Base-by-base conservation (phyloP, 2,797 vertebrate species). In the Neoniphon sammara region DNA sequence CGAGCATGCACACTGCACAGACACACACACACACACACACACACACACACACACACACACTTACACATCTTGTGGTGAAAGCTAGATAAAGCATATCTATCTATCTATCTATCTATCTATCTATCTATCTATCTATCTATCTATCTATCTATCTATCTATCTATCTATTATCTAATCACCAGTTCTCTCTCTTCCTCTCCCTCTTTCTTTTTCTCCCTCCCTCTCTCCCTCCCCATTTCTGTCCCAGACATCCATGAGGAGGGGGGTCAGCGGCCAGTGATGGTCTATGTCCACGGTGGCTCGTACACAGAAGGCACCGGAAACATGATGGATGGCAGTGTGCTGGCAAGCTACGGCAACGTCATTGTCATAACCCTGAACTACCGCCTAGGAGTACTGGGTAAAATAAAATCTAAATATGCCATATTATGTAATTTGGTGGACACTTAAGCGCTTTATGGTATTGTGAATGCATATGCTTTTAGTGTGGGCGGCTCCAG, bases 261-360 rank as follows among this genome's bases (percentile, higher is more conserved):
- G 74, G 95, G 94, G 63, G 95, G 93, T 60, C 95, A 94, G 89
- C 95, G 96, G 81, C 97, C 97, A 0, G 97, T 98, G 39, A 98
- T 98, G 97, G 97, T 99, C 36, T 99, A 97, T 7, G 96, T 98
- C 82, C 97, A 99, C 0, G 97, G 97, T 1, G 97, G 97, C 18
- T 98, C 97, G 0, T 99, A 98, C 78, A 97, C 97, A 83, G 97
- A 98, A 71, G 97, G 97, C 5, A 98, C 97, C 0, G 97, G 96
- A 0, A 99, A 98, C 83, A 96, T 98, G 95, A 95, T 98, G 25
- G 97, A 99, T 46, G 97, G 97, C 62, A 98, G 97, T 70, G 94
- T 98, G 71, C 92, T 99, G 0, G 96, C 97, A 5, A 99, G 97
- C 89, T 98, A 99, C 1, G 97, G 97, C 60, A 97, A 97, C 25